These are phyloP conservation scores for Enoplosus armatus DNA, from an alignment of 2,797 vertebrate genomes.

Conservation along the genomic window DNA sequence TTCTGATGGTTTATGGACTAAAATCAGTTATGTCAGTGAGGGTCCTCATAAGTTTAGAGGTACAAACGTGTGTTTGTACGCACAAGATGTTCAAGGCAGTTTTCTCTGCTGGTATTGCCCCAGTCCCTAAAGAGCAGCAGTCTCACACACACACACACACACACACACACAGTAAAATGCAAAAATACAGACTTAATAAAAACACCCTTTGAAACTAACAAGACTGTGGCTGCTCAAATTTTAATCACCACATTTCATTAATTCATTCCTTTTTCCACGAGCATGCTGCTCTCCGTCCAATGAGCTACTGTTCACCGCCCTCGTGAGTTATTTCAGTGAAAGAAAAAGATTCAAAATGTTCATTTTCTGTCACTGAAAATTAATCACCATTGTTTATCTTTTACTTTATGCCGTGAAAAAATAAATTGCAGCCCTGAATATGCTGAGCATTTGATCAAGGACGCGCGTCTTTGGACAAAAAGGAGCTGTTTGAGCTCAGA, in stretches of 20 bases:
- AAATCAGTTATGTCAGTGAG: background rate
- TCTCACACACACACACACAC: conserved; percentile 11
- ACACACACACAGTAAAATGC: conserved; percentile 11
- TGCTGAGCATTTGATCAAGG: conserved; percentile 55
- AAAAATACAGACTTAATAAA: conserved; percentile 86
- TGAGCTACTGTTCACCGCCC: conserved; percentile 14
- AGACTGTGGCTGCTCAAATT: conserved; percentile 91
- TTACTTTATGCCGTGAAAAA: conserved; percentile 21
- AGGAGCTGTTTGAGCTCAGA: conserved; percentile 27
- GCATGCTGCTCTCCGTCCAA: conserved; percentile 23
- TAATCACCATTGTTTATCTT: conserved; percentile 59
- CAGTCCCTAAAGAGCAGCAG: conserved; percentile 82
- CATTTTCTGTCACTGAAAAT: conserved; percentile 53
- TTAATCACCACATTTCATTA: conserved; percentile 90
- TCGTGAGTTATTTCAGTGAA: conserved; percentile 22
- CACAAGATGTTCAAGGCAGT: conserved; percentile 26
- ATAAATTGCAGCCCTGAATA: conserved; percentile 59
- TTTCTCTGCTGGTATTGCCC: conserved; percentile 83
- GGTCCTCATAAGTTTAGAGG: background rate
- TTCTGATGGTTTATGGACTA: background rate
- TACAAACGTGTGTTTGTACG: conserved; percentile 1
- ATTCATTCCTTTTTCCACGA: conserved; percentile 73
- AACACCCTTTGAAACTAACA: conserved; percentile 93
- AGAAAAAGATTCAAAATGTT: conserved; percentile 37
- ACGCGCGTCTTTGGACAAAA: conserved; percentile 51